These are phyloP conservation scores for Xerus inauris DNA, from an alignment of 2,113 vertebrate species.

Conservation along the genomic window DNA sequence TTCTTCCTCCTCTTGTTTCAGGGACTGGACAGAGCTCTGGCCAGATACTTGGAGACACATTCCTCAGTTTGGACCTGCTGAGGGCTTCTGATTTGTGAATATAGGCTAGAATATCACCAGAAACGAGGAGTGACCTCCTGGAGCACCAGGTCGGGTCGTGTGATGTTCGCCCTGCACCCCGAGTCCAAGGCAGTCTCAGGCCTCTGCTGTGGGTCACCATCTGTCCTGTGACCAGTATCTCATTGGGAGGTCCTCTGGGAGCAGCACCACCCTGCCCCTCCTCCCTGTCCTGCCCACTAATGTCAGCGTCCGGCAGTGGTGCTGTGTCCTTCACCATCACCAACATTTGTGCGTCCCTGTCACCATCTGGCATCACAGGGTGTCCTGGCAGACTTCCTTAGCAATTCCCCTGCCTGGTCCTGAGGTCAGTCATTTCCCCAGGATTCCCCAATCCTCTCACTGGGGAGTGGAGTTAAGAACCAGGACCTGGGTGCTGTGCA, in stretches of 20 bases:
- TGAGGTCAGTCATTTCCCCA: not conserved
- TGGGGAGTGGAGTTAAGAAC: not conserved
- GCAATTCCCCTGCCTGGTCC: not conserved
- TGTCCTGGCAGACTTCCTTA: not conserved
- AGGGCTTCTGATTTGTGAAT: not conserved
- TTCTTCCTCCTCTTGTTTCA: not conserved
- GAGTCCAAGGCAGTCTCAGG: not conserved
- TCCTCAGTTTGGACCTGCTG: not conserved
- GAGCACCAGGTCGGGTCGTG: accelerated
- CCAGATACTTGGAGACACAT: not conserved
- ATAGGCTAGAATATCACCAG: not conserved
- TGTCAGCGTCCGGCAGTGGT: not conserved
- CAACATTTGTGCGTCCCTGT: not conserved
- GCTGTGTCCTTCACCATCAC: not conserved
- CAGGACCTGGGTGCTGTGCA: not conserved
- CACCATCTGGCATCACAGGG: not conserved
- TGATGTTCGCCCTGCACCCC: accelerated
- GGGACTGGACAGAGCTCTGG: not conserved
- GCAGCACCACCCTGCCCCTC: accelerated
- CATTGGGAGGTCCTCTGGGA: not conserved
- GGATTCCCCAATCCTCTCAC: not conserved
- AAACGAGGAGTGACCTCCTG: not conserved
- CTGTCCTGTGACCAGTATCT: not conserved
- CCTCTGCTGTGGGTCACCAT: not conserved
- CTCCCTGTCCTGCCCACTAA: too few relatives aligned